A percentile compares a stretch with the other conserved stretches of the same genome.
phyloP scores from a whole-genome alignment of 1,140 invertebrate species.

The Atta colombica region DNA sequence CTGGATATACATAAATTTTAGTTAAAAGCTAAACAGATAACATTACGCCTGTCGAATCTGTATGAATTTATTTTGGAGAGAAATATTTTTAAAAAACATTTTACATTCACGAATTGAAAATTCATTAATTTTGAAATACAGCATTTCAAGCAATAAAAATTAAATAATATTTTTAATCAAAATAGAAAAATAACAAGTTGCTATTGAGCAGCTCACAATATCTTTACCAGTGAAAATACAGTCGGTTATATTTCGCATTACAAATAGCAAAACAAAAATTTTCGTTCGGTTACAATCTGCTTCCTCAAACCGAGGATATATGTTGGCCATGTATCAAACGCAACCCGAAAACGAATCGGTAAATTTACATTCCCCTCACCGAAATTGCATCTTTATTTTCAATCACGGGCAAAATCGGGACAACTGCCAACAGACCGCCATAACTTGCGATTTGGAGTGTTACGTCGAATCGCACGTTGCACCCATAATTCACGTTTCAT shows the following conservation, averaged over 20 bases:
- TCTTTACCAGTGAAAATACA: not conserved
- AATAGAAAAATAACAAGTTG: not conserved
- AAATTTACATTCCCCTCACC: slow-evolving; percentile 44
- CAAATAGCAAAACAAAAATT: not conserved
- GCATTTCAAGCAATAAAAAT: not conserved
- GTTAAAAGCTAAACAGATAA: not conserved
- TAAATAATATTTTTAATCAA: not conserved
- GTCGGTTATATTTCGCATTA: not conserved
- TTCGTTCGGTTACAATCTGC: slow-evolving; percentile 1
- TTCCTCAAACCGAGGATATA: not conserved
- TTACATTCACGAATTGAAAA: not conserved
- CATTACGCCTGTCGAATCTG: not conserved
- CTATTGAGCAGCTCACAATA: not conserved
- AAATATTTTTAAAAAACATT: not conserved
- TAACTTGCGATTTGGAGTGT: slow-evolving; percentile 39
- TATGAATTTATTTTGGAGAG: not conserved
- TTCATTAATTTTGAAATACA: not conserved
- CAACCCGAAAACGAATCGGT: slow-evolving; percentile 39
- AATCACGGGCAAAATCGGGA: slow-evolving; percentile 36
- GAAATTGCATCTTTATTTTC: slow-evolving; percentile 51
- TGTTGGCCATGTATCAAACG: slow-evolving; percentile 1
- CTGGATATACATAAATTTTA: not conserved
- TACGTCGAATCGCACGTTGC: not conserved
- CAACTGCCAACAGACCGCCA: slow-evolving; percentile 10
- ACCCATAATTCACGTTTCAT: slow-evolving; percentile 22